Evolutionary conservation across 2,113 vertebrate genomes (phyloP).

Genomic region (Sardina pilchardus): DNA sequence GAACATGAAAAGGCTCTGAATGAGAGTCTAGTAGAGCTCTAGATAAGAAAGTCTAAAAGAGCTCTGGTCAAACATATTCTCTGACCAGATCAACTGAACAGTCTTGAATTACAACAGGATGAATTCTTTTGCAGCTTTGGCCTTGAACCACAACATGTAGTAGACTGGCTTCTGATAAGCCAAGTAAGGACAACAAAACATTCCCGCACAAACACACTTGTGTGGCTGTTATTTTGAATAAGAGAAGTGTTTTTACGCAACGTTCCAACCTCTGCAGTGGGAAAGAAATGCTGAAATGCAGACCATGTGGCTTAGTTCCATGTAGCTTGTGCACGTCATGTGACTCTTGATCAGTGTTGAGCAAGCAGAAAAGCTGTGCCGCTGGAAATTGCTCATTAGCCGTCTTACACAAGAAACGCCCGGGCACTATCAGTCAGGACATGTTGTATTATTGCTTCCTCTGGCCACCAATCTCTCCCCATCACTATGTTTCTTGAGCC

Average conservation of each 20-base stretch:
- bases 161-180: neutral
- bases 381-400: slow-evolving; percentile 54
- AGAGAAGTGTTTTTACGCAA: neutral
- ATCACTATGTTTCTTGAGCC: slow-evolving; percentile 59
- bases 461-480: slow-evolving; percentile 63
- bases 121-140: neutral
- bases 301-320: slow-evolving; percentile 37
- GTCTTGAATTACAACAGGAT: neutral
- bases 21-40: neutral
- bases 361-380: slow-evolving; percentile 56
- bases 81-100: neutral
- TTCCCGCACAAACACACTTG: slow-evolving; percentile 30
- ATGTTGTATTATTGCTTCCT: slow-evolving; percentile 66
- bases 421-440: slow-evolving; percentile 59
- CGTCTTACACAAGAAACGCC: slow-evolving; percentile 47
- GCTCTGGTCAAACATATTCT: neutral
- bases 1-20: neutral
- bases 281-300: slow-evolving; percentile 6
- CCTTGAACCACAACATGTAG: neutral
- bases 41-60: too few relatives aligned
- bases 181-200: slow-evolving; percentile 14
- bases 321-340: slow-evolving; percentile 48
- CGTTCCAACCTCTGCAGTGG: neutral
- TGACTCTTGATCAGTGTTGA: slow-evolving; percentile 44
- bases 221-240: slow-evolving; percentile 9